phyloP scores from a whole-genome alignment of 2,888 invertebrate species.

The Petrolisthes manimaculis region DNA sequence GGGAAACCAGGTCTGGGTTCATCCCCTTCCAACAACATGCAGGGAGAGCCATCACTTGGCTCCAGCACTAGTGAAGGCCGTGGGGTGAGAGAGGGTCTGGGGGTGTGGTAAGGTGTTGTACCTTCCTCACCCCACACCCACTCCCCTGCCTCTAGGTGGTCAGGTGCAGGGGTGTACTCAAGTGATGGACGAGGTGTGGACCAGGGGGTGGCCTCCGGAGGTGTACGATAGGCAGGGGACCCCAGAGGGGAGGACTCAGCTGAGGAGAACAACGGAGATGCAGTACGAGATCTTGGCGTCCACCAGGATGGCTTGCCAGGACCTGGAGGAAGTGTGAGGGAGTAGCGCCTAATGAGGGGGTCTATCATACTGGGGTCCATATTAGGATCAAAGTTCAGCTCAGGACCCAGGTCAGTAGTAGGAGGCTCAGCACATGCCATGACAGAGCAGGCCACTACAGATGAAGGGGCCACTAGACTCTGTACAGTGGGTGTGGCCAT shows the following conservation, averaged over 20 bases:
- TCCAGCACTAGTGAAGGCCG: slow-evolving; percentile 53
- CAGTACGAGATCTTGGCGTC: slow-evolving; percentile 47
- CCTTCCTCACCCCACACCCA: slow-evolving; percentile 25
- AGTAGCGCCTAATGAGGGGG: slow-evolving; percentile 31
- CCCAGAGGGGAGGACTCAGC: slow-evolving; percentile 53
- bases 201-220: slow-evolving; percentile 53
- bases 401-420: not conserved
- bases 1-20: not conserved
- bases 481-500: slow-evolving; percentile 42
- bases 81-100: slow-evolving; percentile 53
- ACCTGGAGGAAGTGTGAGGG: slow-evolving; percentile 43
- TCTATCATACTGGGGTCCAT: not conserved
- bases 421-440: slow-evolving; percentile 47
- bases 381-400: not conserved
- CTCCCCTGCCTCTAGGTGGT: slow-evolving; percentile 19
- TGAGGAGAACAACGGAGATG: slow-evolving; percentile 53
- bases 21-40: slow-evolving; percentile 44
- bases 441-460: slow-evolving; percentile 51
- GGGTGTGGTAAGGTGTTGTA: slow-evolving; percentile 50
- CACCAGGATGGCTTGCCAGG: slow-evolving; percentile 39
- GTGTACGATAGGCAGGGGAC: slow-evolving; percentile 54
- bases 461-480: slow-evolving; percentile 48
- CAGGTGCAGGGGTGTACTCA: slow-evolving; percentile 35
- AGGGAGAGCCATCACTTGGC: slow-evolving; percentile 43
- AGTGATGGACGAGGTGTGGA: slow-evolving; percentile 53